Percentiles rank a stretch among this genome's conserved stretches.
phyloP scores from a whole-genome alignment of 1,140 invertebrate species.

The Mizuhopecten yessoensis region DNA sequence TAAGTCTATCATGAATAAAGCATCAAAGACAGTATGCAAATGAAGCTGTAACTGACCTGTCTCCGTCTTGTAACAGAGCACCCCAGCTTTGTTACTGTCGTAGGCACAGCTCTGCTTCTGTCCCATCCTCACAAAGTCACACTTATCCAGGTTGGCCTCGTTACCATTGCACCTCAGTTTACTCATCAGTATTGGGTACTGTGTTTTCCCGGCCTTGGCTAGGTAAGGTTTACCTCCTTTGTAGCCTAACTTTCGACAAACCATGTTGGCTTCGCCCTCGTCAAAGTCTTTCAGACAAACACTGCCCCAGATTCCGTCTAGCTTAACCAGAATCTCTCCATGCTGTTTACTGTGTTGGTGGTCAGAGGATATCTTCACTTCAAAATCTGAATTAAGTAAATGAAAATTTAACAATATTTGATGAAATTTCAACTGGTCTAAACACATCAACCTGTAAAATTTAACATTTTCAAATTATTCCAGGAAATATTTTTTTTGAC shows the following conservation, averaged over 20 bases:
- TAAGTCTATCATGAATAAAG: too few relatives aligned
- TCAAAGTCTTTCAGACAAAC: slow-evolving; percentile 74
- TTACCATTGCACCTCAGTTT: slow-evolving; percentile 66
- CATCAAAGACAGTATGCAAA: too few relatives aligned
- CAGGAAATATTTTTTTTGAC: too few relatives aligned
- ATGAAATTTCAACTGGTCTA: too few relatives aligned
- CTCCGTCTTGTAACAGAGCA: slow-evolving; percentile 67
- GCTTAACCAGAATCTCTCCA: slow-evolving; percentile 71
- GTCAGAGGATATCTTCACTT: slow-evolving; percentile 65
- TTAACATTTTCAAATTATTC: too few relatives aligned
- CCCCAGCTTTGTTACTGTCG: slow-evolving; percentile 65
- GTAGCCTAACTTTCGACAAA: slow-evolving; percentile 74
- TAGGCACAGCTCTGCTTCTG: slow-evolving; percentile 66
- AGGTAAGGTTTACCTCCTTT: slow-evolving; percentile 69
- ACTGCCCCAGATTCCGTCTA: slow-evolving; percentile 75
- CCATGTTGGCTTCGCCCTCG: slow-evolving; percentile 68
- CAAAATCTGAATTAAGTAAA: slow-evolving; percentile 65
- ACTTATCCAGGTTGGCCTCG: slow-evolving; percentile 57
- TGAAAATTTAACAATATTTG: too few relatives aligned
- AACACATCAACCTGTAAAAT: too few relatives aligned
- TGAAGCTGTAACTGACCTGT: slow-evolving; percentile 48
- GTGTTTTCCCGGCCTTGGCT: slow-evolving; percentile 64
- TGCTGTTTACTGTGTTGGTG: slow-evolving; percentile 57
- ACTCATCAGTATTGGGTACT: slow-evolving; percentile 69
- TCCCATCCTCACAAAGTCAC: slow-evolving; percentile 52